Evolutionary conservation across 64 coral and sea anemone genomes (phyloP), one percentile per base, ranked within the genome.

Genomic region (Orbicella faveolata): DNA sequence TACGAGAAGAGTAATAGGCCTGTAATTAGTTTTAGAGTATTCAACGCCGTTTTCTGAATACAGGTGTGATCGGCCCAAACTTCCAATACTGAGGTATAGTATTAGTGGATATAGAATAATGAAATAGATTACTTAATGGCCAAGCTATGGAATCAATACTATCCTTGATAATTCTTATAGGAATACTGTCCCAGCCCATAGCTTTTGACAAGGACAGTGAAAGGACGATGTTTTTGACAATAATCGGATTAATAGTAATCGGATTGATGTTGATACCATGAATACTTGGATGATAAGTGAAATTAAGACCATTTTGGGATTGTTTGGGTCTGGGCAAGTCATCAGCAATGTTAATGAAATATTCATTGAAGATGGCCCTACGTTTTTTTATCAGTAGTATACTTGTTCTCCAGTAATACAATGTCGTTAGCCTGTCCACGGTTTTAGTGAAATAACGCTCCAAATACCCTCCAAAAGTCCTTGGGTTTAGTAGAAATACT

Each of bases 51-150:
- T 78, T 89, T 76, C 79, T 79, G 39, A 78, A 89, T 62, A 79
- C 76, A 79, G 76, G 87, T 61, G 75, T 89, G 19, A 89, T 65
- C 75, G 79, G 74, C 3, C 59, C 87, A 76, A 37, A 65, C 59
- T 89, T 79, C 87, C 75, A 89, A 63, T 36, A 89, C 39, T 3
- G 68, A n/a, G 76, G 87, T 13, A 79, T 63, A 66, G 73, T 61
- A 68, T 66, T 78, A 76, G 59, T 78, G n/a, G 37, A 78, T 79
- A 64, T 63, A 89, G 87, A 74, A 89, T 89, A 89, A 79, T 89
- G 62, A 89, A 89, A 89, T 64, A 89, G 30, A 30, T 30, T 66
- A 79, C 73, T 63, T 26, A 79, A 75, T 63, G 76, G 54, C 63
- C 63, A 52, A 78, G 87, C 39, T 41, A 41, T 41, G 39, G 39